Percentiles rank a stretch among this genome's conserved stretches.
Conservation (phyloP, 2,888 invertebrate genomes). For the Sialis lutaria region DNA sequence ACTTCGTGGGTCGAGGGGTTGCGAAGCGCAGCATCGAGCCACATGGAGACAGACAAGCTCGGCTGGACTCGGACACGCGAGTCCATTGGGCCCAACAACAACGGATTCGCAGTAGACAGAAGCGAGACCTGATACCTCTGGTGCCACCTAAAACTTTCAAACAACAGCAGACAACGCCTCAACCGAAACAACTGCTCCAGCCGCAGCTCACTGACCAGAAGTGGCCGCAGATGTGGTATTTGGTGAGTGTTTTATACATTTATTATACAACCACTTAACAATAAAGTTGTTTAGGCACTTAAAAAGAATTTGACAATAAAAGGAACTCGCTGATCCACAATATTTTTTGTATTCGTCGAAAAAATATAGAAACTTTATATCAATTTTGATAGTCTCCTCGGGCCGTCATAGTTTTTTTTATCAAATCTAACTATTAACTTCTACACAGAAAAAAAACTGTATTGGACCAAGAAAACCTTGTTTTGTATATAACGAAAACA, state of each 20-base stretch:
- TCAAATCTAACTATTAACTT: too few species aligned
- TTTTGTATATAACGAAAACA: too few species aligned
- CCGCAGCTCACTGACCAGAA: conserved; percentile 64
- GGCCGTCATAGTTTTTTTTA: too few species aligned
- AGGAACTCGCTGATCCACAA: too few species aligned
- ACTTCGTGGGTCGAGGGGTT: conserved; percentile 65
- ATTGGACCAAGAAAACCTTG: too few species aligned
- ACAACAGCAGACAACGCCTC: conserved; percentile 9
- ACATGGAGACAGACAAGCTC: conserved; percentile 50
- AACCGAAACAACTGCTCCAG: conserved; percentile 25
- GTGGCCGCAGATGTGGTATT: conserved; percentile 94
- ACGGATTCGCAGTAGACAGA: conserved; percentile 56
- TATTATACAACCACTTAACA: too few species aligned
- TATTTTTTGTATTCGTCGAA: too few species aligned
- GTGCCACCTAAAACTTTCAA: conserved; percentile 19
- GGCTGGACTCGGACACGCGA: conserved; percentile 53
- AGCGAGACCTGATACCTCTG: conserved; percentile 55
- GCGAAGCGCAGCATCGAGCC: conserved; percentile 58
- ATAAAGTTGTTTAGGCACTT: too few species aligned
- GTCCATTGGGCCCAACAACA: conserved; percentile 78
- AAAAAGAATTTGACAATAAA: too few species aligned
- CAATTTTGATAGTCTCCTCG: too few species aligned
- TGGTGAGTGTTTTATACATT: conserved; percentile 49
- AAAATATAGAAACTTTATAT: too few species aligned
- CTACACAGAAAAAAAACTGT: too few species aligned